These are phyloP conservation scores for Tangara arthus DNA, from an alignment of 2,797 vertebrate species.

Conservation along the genomic window DNA sequence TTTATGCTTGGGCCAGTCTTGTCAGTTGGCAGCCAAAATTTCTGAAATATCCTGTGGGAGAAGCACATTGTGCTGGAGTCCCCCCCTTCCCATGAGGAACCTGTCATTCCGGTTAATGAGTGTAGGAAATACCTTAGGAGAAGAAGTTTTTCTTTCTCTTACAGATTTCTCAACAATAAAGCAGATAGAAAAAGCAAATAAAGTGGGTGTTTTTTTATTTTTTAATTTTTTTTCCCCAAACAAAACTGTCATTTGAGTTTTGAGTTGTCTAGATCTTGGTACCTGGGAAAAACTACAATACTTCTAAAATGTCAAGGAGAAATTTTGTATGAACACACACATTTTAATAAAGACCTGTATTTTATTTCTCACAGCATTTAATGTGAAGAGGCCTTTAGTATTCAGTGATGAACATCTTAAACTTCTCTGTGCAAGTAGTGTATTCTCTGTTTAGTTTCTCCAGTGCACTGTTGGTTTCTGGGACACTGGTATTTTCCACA, in stretches of 20 bases:
- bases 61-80: neutral
- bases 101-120: neutral
- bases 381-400: neutral
- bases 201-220: neutral
- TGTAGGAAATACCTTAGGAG: accelerated
- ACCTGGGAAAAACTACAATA: neutral
- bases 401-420: neutral
- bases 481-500: neutral
- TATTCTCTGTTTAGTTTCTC: neutral
- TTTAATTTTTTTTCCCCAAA: neutral
- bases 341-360: neutral
- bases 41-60: neutral
- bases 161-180: neutral
- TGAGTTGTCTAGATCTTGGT: neutral
- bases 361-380: neutral
- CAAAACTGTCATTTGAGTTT: neutral
- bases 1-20: neutral
- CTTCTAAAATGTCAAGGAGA: neutral
- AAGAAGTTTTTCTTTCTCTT: neutral
- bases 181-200: neutral
- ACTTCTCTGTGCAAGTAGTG: neutral
- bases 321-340: neutral
- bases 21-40: neutral
- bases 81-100: neutral
- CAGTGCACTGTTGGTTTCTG: neutral